Conservation (phyloP, 1,140 invertebrate genomes). For the Xylocopa sonorina region DNA sequence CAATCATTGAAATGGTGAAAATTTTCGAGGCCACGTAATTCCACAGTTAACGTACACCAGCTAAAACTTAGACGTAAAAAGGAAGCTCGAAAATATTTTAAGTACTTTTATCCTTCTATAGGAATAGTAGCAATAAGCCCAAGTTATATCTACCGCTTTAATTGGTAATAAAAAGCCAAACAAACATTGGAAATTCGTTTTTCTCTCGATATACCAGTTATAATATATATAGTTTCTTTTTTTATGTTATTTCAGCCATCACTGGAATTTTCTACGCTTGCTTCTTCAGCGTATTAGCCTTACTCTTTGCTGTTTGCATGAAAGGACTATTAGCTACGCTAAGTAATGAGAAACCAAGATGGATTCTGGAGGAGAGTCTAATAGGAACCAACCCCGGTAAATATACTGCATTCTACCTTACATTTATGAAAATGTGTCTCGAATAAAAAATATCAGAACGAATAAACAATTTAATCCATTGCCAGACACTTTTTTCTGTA, state of each 20-base stretch:
- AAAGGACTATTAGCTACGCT: slow-evolving; percentile 89
- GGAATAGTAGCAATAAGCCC: no score
- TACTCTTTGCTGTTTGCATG: slow-evolving; percentile 92
- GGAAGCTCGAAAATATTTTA: neutral
- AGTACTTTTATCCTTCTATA: neutral
- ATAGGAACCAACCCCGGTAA: slow-evolving; percentile 94
- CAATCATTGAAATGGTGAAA: slow-evolving; percentile 63
- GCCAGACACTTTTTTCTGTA: no score
- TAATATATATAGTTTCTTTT: slow-evolving; percentile 16
- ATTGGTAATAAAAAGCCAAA: neutral
- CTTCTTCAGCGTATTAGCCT: slow-evolving; percentile 90
- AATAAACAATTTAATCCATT: neutral
- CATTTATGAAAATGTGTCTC: no score
- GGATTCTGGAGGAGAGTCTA: slow-evolving; percentile 87
- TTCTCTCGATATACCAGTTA: no score
- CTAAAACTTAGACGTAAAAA: neutral
- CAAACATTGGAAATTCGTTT: neutral
- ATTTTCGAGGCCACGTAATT: slow-evolving; percentile 29
- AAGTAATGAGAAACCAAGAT: slow-evolving; percentile 87
- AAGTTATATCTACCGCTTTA: neutral
- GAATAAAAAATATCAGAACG: neutral
- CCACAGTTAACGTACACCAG: neutral
- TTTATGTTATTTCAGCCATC: slow-evolving; percentile 84
- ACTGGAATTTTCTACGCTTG: slow-evolving; percentile 91
- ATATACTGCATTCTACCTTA: neutral